These are phyloP conservation scores for Drosophila nigricruria DNA, from an alignment of 2,888 invertebrate genomes.

Conservation along the genomic window DNA sequence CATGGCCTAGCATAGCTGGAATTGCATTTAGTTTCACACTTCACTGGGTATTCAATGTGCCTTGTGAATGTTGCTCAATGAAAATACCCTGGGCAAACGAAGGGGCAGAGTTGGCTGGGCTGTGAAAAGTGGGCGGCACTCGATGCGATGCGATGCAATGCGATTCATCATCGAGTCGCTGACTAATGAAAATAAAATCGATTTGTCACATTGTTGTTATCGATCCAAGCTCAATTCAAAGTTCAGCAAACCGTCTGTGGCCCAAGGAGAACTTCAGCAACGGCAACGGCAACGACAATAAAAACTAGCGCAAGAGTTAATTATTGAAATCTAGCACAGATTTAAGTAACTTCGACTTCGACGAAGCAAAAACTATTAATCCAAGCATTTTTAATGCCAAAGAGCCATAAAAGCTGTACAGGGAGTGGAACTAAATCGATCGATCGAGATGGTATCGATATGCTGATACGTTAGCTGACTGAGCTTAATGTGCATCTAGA, in stretches of 20 bases:
- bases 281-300: background rate
- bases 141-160: constrained; percentile 18
- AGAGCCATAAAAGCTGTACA: background rate
- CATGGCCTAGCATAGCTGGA: constrained; percentile 26
- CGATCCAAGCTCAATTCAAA: constrained; percentile 20
- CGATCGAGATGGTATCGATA: background rate
- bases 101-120: background rate
- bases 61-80: constrained; percentile 46
- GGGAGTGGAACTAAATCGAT: constrained; percentile 3
- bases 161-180: constrained; percentile 22
- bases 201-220: constrained; percentile 19
- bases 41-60: constrained; percentile 28
- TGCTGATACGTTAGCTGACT: background rate
- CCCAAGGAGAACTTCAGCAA: constrained; percentile 51
- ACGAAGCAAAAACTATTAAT: constrained; percentile 3
- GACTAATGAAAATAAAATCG: constrained; percentile 18
- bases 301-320: constrained; percentile 12
- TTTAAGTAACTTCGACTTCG: background rate
- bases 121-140: constrained; percentile 17
- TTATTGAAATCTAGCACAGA: constrained; percentile 3
- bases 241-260: constrained; percentile 63
- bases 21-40: constrained; percentile 39
- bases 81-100: constrained; percentile 18
- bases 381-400: background rate
- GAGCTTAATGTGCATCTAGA: background rate